Evolutionary conservation across 53 echinoderm and acorn worm genomes (phyloP).

Genomic region (Holothuria scabra): DNA sequence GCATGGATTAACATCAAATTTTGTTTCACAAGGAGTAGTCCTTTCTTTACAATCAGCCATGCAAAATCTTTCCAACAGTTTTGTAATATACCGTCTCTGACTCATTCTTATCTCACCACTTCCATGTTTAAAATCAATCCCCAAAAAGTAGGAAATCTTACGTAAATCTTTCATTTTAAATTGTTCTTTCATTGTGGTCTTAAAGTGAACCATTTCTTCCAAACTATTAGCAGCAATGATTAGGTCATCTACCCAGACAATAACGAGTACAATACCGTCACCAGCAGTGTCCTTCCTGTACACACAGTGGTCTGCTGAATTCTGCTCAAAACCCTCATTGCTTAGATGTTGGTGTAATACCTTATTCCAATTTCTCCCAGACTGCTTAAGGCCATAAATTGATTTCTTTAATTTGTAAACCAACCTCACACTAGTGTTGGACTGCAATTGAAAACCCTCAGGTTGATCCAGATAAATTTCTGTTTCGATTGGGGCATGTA

Average conservation of each 20-base stretch:
- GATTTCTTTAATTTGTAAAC: conserved; percentile 45
- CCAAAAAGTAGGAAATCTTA: neutral
- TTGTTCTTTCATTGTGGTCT: conserved; percentile 39
- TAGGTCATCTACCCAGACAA: conserved; percentile 65
- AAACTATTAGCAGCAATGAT: conserved; percentile 51
- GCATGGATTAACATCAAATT: neutral
- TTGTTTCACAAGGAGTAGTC: conserved; percentile 28
- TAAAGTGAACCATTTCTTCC: conserved; percentile 4
- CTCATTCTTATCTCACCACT: neutral
- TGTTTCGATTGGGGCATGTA: no score
- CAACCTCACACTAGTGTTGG: neutral
- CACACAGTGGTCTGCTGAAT: conserved; percentile 51
- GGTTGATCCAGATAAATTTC: neutral
- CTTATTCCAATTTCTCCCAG: conserved; percentile 48
- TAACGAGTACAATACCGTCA: neutral
- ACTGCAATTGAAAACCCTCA: neutral
- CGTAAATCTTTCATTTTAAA: conserved; percentile 45
- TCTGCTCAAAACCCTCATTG: conserved; percentile 36
- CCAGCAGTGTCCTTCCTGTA: conserved; percentile 13
- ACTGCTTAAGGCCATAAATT: conserved; percentile 51
- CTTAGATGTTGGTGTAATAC: conserved; percentile 43
- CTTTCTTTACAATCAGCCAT: conserved; percentile 55
- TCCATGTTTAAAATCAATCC: neutral
- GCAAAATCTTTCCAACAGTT: neutral
- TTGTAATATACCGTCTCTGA: neutral